These are phyloP conservation scores for Benthosema pterotum DNA, from an alignment of 2,797 vertebrate species.

Conservation along the genomic window DNA sequence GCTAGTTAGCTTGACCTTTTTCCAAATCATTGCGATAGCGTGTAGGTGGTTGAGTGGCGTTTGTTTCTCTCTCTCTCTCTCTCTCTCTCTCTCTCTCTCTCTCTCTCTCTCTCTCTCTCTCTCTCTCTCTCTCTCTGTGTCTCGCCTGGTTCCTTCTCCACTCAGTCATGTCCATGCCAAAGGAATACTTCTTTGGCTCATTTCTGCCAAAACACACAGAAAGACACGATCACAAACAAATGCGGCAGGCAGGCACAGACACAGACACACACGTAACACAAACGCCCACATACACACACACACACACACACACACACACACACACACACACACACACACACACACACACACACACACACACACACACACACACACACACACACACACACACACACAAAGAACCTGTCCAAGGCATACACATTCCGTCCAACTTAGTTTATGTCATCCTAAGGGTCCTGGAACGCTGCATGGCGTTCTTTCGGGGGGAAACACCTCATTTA, in stretches of 20 bases:
- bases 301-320: slow-evolving; percentile 8
- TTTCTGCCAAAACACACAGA: slow-evolving; percentile 31
- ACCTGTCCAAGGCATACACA: slow-evolving; percentile 36
- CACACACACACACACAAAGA: slow-evolving; percentile 9
- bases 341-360: slow-evolving; percentile 6
- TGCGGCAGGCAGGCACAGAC: not conserved
- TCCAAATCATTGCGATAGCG: slow-evolving; percentile 56
- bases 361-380: slow-evolving; percentile 11
- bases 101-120: slow-evolving; percentile 37
- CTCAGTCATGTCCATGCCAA: slow-evolving; percentile 30
- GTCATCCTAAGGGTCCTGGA: slow-evolving; percentile 37
- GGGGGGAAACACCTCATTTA: slow-evolving; percentile 51
- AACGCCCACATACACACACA: slow-evolving; percentile 7
- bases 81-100: not conserved
- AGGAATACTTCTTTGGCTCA: slow-evolving; percentile 27
- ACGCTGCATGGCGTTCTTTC: slow-evolving; percentile 35
- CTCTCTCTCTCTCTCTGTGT: slow-evolving; percentile 25
- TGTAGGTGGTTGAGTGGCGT: slow-evolving; percentile 60
- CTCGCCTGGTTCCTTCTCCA: not conserved
- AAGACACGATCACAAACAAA: not conserved
- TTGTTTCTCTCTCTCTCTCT: slow-evolving; percentile 64
- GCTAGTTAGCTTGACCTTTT: slow-evolving; percentile 73
- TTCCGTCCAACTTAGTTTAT: slow-evolving; percentile 35
- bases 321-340: slow-evolving; percentile 10
- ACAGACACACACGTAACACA: slow-evolving; percentile 7